phyloP scores from a whole-genome alignment of 2,113 vertebrate genomes.

The Camelus bactrianus region DNA sequence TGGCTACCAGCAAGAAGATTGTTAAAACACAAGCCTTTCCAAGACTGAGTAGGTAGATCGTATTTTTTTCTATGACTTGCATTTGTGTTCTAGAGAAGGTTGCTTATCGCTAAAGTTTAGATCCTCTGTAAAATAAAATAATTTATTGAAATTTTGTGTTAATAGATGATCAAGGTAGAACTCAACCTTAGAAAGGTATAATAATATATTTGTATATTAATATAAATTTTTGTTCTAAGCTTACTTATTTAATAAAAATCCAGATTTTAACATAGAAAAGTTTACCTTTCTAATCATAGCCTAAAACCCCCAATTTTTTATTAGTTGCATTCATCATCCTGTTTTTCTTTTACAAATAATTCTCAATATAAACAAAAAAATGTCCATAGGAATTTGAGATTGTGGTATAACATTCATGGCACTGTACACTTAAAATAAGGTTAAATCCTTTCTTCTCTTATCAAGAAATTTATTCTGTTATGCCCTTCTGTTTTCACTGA shows the following conservation, averaged over 20 bases:
- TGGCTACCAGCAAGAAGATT: background rate
- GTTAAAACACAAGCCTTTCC: slow-evolving; percentile 37
- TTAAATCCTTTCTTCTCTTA: slow-evolving; percentile 59
- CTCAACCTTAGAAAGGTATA: slow-evolving; percentile 11
- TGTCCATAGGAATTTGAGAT: slow-evolving; percentile 21
- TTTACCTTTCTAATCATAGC: slow-evolving; percentile 46
- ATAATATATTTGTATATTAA: slow-evolving; percentile 3
- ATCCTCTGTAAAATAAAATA: slow-evolving; percentile 43
- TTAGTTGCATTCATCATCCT: slow-evolving; percentile 62
- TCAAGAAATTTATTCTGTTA: slow-evolving; percentile 45
- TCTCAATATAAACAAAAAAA: slow-evolving; percentile 54
- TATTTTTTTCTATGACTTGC: background rate
- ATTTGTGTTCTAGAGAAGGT: background rate
- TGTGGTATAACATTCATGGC: background rate
- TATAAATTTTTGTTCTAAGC: slow-evolving; percentile 7
- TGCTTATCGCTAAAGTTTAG: slow-evolving; percentile 18
- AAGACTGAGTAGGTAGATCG: background rate
- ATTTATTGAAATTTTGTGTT: slow-evolving; percentile 34
- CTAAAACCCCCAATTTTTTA: slow-evolving; percentile 27
- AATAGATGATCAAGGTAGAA: background rate
- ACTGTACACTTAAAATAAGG: slow-evolving; percentile 53
- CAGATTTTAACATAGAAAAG: slow-evolving; percentile 25
- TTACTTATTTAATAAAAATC: slow-evolving; percentile 24
- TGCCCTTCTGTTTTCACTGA: background rate
- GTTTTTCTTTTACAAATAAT: slow-evolving; percentile 56